These are phyloP conservation scores for Epirrhoe alternata DNA, from an alignment of 2,888 invertebrate genomes.

Conservation along the genomic window DNA sequence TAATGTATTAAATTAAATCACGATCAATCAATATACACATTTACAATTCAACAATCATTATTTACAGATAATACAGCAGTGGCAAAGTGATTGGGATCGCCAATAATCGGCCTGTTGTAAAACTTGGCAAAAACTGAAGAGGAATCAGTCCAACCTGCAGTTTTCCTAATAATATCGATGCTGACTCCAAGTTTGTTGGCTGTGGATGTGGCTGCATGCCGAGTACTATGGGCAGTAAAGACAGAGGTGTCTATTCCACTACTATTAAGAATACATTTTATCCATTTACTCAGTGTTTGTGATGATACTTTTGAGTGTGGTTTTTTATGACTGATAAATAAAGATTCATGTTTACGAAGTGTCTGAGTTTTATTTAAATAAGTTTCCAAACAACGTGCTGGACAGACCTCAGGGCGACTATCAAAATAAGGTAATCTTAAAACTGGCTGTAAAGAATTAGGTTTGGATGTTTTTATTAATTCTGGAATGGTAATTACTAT, in stretches of 20 bases:
- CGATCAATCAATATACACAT: neutral
- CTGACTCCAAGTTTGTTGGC: constrained; percentile 13
- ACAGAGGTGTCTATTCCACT: constrained; percentile 10
- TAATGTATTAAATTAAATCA: neutral
- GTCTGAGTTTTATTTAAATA: constrained; percentile 1
- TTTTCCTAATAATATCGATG: constrained; percentile 17
- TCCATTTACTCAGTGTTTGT: constrained; percentile 4
- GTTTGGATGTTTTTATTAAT: constrained; percentile 8
- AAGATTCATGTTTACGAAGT: constrained; percentile 1
- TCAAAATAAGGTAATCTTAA: constrained; percentile 16
- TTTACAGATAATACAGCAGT: neutral
- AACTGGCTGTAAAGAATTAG: constrained; percentile 5
- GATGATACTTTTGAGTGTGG: constrained; percentile 5
- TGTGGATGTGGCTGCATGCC: constrained; percentile 17
- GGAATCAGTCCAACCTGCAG: constrained; percentile 11
- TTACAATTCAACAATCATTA: neutral
- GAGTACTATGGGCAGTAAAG: constrained; percentile 12
- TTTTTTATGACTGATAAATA: constrained; percentile 8
- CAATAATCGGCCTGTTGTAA: constrained; percentile 1
- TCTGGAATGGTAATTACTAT: constrained; percentile 7
- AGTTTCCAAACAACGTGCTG: neutral
- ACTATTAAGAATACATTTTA: neutral
- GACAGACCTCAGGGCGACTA: constrained; percentile 10
- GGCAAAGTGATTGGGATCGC: constrained; percentile 1
- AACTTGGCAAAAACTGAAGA: constrained; percentile 7